These are phyloP conservation scores for Zoanthus solanderi DNA, from an alignment of 92 coral and sea anemone species.

Conservation along the genomic window DNA sequence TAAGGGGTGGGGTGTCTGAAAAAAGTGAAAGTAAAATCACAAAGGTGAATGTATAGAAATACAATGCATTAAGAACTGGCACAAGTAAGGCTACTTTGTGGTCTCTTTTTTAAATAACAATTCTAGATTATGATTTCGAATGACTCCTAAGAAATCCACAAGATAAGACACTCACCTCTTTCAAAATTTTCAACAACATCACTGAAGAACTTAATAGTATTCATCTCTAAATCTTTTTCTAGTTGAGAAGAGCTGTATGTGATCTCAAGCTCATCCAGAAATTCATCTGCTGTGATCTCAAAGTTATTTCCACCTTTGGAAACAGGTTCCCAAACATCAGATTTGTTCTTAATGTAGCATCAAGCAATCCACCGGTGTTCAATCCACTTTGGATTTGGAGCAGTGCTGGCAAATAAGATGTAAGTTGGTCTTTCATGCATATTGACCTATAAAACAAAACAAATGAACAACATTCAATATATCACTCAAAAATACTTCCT, in stretches of 20 bases:
- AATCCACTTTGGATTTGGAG: slow-evolving; percentile 72
- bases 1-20: slow-evolving; percentile 5
- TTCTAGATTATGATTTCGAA: not conserved
- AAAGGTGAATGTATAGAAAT: not conserved
- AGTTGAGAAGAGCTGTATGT: slow-evolving; percentile 70
- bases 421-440: slow-evolving; percentile 73
- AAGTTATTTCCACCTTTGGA: slow-evolving; percentile 63
- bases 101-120: not conserved
- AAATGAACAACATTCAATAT: not conserved
- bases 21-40: not conserved
- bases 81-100: slow-evolving; percentile 1
- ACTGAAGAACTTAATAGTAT: slow-evolving; percentile 75
- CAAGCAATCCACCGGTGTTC: slow-evolving; percentile 62
- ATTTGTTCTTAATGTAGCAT: slow-evolving; percentile 51
- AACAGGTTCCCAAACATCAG: slow-evolving; percentile 76
- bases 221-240: slow-evolving; percentile 63
- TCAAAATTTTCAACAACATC: slow-evolving; percentile 60
- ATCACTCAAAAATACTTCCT: not conserved
- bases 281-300: slow-evolving; percentile 74
- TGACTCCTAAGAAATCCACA: not conserved
- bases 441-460: slow-evolving; percentile 58
- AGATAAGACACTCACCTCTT: slow-evolving; percentile 26
- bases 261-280: slow-evolving; percentile 58
- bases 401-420: slow-evolving; percentile 65
- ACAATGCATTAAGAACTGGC: slow-evolving; percentile 3